Evolutionary conservation across 2,113 vertebrate species (phyloP).

Genomic region (Cryptotis parvus): DNA sequence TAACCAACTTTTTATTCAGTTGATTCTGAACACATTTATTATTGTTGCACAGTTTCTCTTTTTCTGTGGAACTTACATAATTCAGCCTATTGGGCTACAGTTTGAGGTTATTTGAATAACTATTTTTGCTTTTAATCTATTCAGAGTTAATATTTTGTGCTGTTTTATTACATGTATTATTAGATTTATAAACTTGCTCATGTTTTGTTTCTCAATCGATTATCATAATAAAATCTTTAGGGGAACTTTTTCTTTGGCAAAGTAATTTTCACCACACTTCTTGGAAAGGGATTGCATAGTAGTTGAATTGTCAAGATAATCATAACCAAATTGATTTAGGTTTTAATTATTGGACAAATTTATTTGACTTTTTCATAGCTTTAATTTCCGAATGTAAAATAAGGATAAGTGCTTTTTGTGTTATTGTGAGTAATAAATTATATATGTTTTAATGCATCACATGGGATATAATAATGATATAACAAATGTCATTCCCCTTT

Average conservation of each 20-base stretch:
- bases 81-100: not conserved
- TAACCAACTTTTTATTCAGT: not conserved
- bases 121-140: not conserved
- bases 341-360: constrained; percentile 12
- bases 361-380: not conserved
- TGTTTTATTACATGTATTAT: not conserved
- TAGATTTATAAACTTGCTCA: not conserved
- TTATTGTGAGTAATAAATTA: not conserved
- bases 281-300: not conserved
- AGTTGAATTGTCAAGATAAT: not conserved
- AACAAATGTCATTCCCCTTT: not conserved
- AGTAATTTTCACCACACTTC: not conserved
- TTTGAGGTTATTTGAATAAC: not conserved
- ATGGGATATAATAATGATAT: not conserved
- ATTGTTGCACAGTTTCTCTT: not conserved
- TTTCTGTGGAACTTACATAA: not conserved
- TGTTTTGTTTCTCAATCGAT: not conserved
- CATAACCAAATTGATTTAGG: not conserved
- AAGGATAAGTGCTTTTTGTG: not conserved
- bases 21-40: constrained; percentile 13
- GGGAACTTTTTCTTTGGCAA: not conserved
- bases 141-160: not conserved
- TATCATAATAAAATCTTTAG: constrained; percentile 9
- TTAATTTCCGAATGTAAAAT: not conserved
- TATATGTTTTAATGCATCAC: not conserved